Base-by-base conservation (phyloP, 2,113 vertebrate species). In the Epinephelus lanceolatus region DNA sequence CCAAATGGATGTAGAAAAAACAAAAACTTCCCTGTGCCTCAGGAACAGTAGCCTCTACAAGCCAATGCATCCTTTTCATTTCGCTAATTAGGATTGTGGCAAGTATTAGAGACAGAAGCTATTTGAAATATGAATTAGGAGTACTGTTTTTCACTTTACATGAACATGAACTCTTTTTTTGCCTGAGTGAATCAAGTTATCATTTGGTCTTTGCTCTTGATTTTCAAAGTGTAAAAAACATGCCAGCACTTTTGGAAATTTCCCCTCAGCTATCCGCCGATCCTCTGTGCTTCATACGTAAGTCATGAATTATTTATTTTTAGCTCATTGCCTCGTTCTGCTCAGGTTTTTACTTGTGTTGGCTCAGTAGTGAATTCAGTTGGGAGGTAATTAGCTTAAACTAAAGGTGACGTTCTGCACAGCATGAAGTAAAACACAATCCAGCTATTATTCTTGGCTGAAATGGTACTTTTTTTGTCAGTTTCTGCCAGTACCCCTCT, bases 361-460 rank as follows among this genome's bases (percentile, higher is more conserved):
- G 62, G 49, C 70, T 84, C 78, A 18, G 63, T 45, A 21, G 57
- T 40, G 65, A 66, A 80, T 30, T 80, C 78, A 84, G 21, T 18
- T 47, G 83, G 69, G 84, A 90, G 60, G 60, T 75, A 85, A 91
- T 92, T 88, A 90, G 68, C 85, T 84, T 23, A 60, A 85, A 79
- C 68, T 37, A 59, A 86, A 83, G 69, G 83, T 84, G 76, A 80
- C 56, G 5, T 13, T 42, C 21, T 56, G n/a, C 79, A 56, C 68
- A 45, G 37, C 56, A 30, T 59, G 70, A 71, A 72, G 42, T 15
- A 14, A 52, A 56, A 70, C 71, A 77, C 23, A 25, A 52, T 59
- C 27, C 4, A 3, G 10, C 56, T 51, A 42, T 51, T 80, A 65
- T 15, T 66, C 23, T 30, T 42, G 40, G 51, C 71, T 49, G 55